These are phyloP conservation scores for Polymixis lichenea DNA, from an alignment of 2,888 invertebrate genomes.

Conservation along the genomic window DNA sequence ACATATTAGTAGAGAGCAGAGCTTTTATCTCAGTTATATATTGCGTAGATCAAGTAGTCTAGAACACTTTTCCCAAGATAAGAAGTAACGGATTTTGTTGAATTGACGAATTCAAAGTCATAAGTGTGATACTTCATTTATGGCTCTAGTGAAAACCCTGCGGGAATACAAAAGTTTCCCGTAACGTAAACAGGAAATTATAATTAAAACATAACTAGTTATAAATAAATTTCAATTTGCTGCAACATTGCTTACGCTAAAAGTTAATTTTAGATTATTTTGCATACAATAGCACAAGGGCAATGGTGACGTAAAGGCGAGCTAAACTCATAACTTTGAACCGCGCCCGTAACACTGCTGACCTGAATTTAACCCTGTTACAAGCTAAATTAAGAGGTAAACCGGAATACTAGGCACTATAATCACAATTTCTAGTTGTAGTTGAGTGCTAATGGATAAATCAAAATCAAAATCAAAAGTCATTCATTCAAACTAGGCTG, in stretches of 20 bases:
- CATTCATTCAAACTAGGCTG: too few species aligned
- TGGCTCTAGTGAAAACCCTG: neutral
- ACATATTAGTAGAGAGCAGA: neutral
- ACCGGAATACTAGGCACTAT: too few species aligned
- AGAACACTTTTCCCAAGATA: neutral
- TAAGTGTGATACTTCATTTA: neutral
- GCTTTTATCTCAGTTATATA: neutral
- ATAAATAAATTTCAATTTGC: conserved; percentile 27
- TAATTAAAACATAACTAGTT: neutral
- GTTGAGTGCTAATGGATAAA: neutral
- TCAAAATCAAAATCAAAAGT: too few species aligned
- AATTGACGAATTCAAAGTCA: neutral
- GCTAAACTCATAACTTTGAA: conserved; percentile 13
- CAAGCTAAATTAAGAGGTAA: neutral
- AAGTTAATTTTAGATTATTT: conserved; percentile 32
- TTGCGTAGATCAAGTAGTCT: neutral
- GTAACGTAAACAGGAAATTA: too few species aligned
- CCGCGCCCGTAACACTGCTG: conserved; percentile 10
- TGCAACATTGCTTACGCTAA: neutral
- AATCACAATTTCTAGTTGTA: neutral
- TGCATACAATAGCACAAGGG: conserved; percentile 1
- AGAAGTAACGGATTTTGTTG: neutral
- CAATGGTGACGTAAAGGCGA: neutral
- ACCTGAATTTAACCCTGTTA: conserved; percentile 30
- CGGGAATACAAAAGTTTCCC: neutral